phyloP scores from a whole-genome alignment of 2,797 vertebrate species.

The Erithacus rubecula region DNA sequence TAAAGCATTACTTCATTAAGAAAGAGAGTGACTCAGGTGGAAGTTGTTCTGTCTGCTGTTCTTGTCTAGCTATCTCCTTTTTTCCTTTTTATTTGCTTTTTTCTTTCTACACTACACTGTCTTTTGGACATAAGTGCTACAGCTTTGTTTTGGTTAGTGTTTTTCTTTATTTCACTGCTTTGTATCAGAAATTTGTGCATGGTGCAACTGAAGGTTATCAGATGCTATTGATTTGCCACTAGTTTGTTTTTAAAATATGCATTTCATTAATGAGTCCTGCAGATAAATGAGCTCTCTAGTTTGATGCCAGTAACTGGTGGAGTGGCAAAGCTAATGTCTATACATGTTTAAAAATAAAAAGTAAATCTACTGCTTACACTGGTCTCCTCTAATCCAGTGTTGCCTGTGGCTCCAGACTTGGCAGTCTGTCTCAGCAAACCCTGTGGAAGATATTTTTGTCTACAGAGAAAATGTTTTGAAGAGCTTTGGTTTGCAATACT shows the following conservation, averaged over 20 bases:
- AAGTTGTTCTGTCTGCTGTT: neutral
- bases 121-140: neutral
- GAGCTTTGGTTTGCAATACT: slow-evolving; percentile 48
- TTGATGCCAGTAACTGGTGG: neutral
- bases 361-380: neutral
- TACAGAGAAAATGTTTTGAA: slow-evolving; percentile 50
- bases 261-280: neutral
- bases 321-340: neutral
- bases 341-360: slow-evolving; percentile 7
- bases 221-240: neutral
- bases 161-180: neutral
- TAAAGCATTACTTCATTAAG: neutral
- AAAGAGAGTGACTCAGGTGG: neutral
- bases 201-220: neutral
- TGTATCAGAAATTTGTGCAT: neutral
- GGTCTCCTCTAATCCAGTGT: neutral
- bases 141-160: neutral
- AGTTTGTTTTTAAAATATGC: neutral
- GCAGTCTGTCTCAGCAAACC: slow-evolving; percentile 22
- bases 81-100: too few relatives aligned
- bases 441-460: slow-evolving; percentile 49
- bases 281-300: neutral
- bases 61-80: neutral
- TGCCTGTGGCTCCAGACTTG: slow-evolving; percentile 40
- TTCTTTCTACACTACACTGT: neutral